phyloP scores from a whole-genome alignment of 2,888 invertebrate species.

The Bombylius discolor region DNA sequence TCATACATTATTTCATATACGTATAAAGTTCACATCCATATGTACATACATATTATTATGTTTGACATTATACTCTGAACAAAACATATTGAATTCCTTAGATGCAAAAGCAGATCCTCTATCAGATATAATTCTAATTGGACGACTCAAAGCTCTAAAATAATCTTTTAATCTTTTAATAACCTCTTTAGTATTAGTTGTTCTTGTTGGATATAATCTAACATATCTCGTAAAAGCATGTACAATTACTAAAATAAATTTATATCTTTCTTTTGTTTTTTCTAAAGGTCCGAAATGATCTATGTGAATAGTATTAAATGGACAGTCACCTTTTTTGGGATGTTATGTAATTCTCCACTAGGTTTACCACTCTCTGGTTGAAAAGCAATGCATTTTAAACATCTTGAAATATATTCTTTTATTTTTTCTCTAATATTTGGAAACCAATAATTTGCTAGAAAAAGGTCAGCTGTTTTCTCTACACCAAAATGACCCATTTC shows the following conservation, averaged over 20 bases:
- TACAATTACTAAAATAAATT: neutral
- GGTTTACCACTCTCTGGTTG: neutral
- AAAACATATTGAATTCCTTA: conserved; percentile 13
- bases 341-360: conserved; percentile 2
- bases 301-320: conserved; percentile 22
- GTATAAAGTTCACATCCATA: too few species aligned
- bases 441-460: too few species aligned
- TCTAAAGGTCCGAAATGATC: conserved; percentile 27
- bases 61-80: conserved; percentile 7
- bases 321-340: conserved; percentile 6
- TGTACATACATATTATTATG: too few species aligned
- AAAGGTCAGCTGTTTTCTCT: too few species aligned
- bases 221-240: neutral
- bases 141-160: neutral
- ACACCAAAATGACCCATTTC: too few species aligned
- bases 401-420: too few species aligned
- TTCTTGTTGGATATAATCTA: neutral
- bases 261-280: neutral
- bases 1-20: too few species aligned
- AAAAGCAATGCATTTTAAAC: too few species aligned
- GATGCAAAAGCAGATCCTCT: neutral
- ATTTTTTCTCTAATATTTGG: too few species aligned
- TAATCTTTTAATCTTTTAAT: neutral
- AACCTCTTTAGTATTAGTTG: neutral
- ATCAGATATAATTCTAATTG: neutral